Evolutionary conservation across 2,888 invertebrate genomes (phyloP).

Genomic region (Drosophila picticornis): DNA sequence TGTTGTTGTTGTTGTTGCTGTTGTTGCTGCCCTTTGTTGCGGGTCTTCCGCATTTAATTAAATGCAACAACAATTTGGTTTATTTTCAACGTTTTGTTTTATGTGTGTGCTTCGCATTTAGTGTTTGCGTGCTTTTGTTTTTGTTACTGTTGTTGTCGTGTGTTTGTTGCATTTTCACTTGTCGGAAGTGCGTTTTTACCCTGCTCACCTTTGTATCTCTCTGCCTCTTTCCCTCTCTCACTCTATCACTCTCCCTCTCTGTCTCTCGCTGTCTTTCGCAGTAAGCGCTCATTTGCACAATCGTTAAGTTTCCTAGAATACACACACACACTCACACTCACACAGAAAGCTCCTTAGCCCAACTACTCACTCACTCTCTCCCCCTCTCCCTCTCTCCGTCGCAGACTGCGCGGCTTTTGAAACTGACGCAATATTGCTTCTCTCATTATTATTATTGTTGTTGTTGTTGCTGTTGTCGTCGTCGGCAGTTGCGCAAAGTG

Average conservation of each 20-base stretch:
- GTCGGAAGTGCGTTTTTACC: slow-evolving; percentile 69
- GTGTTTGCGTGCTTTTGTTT: slow-evolving; percentile 11
- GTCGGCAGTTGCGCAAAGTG: slow-evolving; percentile 74
- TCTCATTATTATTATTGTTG: background rate
- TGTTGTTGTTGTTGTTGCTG: slow-evolving; percentile 35
- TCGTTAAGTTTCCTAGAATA: slow-evolving; percentile 67
- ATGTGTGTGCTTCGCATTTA: slow-evolving; percentile 33
- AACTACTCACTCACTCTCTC: slow-evolving; percentile 10
- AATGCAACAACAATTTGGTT: slow-evolving; percentile 71
- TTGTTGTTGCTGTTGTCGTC: slow-evolving; percentile 41
- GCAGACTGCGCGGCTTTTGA: slow-evolving; percentile 55
- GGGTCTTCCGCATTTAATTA: slow-evolving; percentile 81
- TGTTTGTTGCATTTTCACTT: slow-evolving; percentile 70
- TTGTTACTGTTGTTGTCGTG: slow-evolving; percentile 15
- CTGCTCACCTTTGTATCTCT: slow-evolving; percentile 24
- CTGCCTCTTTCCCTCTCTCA: slow-evolving; percentile 13
- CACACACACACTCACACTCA: slow-evolving; percentile 4
- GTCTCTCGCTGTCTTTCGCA: slow-evolving; percentile 10
- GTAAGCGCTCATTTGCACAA: slow-evolving; percentile 70
- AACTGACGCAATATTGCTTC: slow-evolving; percentile 64
- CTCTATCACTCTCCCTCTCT: slow-evolving; percentile 4
- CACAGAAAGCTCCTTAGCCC: slow-evolving; percentile 41
- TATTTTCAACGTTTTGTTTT: slow-evolving; percentile 59
- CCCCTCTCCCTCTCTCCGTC: slow-evolving; percentile 23
- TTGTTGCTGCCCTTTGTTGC: slow-evolving; percentile 34